Evolutionary conservation across 2,113 vertebrate species (phyloP), one percentile per base, ranked within the genome.

Genomic region (Hemicordylus capensis): DNA sequence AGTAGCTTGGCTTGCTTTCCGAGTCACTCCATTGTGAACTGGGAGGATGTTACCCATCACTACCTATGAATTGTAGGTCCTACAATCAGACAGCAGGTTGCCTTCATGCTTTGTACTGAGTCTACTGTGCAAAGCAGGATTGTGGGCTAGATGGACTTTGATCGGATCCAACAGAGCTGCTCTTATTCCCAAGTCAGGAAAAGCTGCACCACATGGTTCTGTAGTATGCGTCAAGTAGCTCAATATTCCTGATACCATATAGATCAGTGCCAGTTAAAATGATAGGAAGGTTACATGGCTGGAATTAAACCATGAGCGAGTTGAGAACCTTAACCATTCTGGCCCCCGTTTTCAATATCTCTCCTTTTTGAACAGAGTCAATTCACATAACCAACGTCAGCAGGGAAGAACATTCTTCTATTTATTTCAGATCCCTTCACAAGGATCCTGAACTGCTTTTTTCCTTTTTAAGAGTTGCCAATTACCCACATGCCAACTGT

Each of bases 401-500:
- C 79, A 80, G 88, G 91, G 90, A 89, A 89, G 87, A 90, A 80
- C 82, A 79, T 78, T 90, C 56, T 66, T 86, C 84, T 83, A 90
- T 88, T 90, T 12, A 31, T 31, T 80, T 51, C 88, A 85, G 82
- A 88, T 88, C 73, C 79, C 83, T 90, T 91, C 87, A 14, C 76
- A 89, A 90, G 89, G 76, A 85, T 90, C 91, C 20, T 28, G 84
- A 91, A 90, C 88, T 64, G 56, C 22, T 64, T 51, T 63, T 34
- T 61, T 93, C 64, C 88, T 85, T 84, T 89, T 61, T 78, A 63
- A 87, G 87, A 91, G 73, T 61, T 70, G 80, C 80, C 88, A 91
- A 92, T 91, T 90, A 92, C 82, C 88, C 93, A 88, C 42, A 92
- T 88, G 59, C 84, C 90, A 91, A 88, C 90, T 90, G 83, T 76